phyloP scores from a whole-genome alignment of 2,888 invertebrate species.

The Brachypalpus laphriformis region DNA sequence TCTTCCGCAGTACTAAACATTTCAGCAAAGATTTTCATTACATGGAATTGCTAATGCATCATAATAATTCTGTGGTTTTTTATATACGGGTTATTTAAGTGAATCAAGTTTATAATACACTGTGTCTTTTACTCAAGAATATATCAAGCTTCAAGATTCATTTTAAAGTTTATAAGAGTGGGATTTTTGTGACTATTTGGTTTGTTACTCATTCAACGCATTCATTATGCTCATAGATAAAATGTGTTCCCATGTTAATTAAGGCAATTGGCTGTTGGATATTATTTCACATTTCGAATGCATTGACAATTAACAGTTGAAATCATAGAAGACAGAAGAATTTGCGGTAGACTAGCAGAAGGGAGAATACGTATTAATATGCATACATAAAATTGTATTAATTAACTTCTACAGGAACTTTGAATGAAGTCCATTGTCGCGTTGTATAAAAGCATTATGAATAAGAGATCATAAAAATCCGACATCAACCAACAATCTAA shows the following conservation, averaged over 20 bases:
- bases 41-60: neutral
- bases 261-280: constrained; percentile 38
- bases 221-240: neutral
- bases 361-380: neutral
- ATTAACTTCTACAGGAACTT: neutral
- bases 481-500: neutral
- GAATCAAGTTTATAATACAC: neutral
- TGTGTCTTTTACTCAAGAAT: neutral
- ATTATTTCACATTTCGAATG: constrained; percentile 12
- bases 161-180: neutral
- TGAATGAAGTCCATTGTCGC: neutral
- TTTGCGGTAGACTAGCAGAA: neutral
- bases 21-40: neutral
- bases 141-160: neutral
- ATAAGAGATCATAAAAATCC: neutral
- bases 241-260: constrained; percentile 49
- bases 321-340: constrained; percentile 19
- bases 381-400: neutral
- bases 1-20: neutral
- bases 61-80: neutral
- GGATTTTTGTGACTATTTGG: neutral
- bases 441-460: neutral
- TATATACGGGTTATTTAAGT: neutral
- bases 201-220: neutral
- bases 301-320: constrained; percentile 16